Percentiles rank a stretch among this genome's conserved stretches.
Conservation (phyloP, 2,888 invertebrate genomes). For the Conchocele bisecta region DNA sequence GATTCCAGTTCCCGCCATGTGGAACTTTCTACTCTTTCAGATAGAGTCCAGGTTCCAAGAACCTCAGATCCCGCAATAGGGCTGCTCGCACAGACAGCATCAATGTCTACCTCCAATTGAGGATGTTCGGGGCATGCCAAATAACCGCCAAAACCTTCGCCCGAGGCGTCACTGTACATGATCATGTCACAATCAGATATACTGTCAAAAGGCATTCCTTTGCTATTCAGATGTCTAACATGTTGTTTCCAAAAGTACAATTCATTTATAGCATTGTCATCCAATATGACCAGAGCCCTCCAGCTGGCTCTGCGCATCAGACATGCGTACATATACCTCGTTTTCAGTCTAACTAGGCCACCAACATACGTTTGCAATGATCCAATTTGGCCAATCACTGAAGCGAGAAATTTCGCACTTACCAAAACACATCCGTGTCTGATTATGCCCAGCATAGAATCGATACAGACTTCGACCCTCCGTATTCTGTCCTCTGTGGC, state of each 20-base stretch:
- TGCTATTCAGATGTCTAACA: conserved; percentile 10
- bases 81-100: too few species aligned
- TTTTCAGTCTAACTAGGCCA: conserved; percentile 11
- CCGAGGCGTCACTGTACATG: conserved; percentile 24
- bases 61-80: too few species aligned
- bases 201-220: not conserved
- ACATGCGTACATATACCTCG: conserved; percentile 20
- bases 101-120: too few species aligned
- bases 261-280: conserved; percentile 15
- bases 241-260: conserved; percentile 22
- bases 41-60: too few species aligned
- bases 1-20: too few species aligned
- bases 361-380: conserved; percentile 16
- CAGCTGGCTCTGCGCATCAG: conserved; percentile 19
- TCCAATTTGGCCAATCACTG: conserved; percentile 21
- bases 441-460: not conserved
- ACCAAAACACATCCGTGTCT: too few species aligned
- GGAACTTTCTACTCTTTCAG: too few species aligned
- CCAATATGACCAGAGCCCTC: conserved; percentile 16
- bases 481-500: conserved; percentile 5
- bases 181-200: conserved; percentile 5
- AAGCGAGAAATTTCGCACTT: conserved; percentile 21
- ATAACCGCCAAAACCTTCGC: conserved; percentile 30
- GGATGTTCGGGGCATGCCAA: too few species aligned
- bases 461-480: not conserved